These are phyloP conservation scores for Tragelaphus scriptus DNA, from an alignment of 2,113 vertebrate species.

Conservation along the genomic window DNA sequence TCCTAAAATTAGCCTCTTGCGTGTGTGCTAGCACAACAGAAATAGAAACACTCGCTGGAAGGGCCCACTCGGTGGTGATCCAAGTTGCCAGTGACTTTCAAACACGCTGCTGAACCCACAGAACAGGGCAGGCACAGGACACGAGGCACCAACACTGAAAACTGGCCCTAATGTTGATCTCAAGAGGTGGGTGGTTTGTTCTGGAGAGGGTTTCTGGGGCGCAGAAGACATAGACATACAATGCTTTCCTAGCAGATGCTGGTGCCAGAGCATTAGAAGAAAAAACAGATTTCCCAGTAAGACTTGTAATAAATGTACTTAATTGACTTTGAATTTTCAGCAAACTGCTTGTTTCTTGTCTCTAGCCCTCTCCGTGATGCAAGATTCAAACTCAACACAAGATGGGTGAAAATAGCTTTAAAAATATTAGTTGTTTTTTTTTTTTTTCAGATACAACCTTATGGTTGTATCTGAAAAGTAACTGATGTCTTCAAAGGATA, in stretches of 20 bases:
- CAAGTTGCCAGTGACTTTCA: conserved; percentile 1
- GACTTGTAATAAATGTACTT: not conserved
- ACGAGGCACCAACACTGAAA: not conserved
- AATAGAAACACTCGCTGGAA: conserved; percentile 52
- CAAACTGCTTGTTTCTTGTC: not conserved
- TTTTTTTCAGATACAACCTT: too few species aligned
- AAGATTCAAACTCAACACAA: not conserved
- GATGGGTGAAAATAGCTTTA: not conserved
- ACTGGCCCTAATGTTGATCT: not conserved
- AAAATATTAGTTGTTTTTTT: not conserved
- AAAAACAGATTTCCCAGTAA: not conserved
- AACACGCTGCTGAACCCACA: not conserved
- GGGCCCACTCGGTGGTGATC: not conserved
- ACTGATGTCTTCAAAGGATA: not conserved
- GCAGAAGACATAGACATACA: not conserved
- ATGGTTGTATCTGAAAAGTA: not conserved
- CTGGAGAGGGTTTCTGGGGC: not conserved
- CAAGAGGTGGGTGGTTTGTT: not conserved
- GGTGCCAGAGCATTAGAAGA: not conserved
- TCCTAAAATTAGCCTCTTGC: conserved; percentile 53
- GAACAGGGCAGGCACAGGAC: not conserved
- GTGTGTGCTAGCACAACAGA: conserved; percentile 24
- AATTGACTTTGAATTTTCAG: conserved; percentile 12
- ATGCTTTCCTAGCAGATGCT: not conserved
- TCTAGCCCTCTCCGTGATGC: not conserved